Percentiles rank a stretch among this genome's conserved stretches.
phyloP scores from a whole-genome alignment of 2,797 vertebrate species.

The Gymnoscopelus braueri region DNA sequence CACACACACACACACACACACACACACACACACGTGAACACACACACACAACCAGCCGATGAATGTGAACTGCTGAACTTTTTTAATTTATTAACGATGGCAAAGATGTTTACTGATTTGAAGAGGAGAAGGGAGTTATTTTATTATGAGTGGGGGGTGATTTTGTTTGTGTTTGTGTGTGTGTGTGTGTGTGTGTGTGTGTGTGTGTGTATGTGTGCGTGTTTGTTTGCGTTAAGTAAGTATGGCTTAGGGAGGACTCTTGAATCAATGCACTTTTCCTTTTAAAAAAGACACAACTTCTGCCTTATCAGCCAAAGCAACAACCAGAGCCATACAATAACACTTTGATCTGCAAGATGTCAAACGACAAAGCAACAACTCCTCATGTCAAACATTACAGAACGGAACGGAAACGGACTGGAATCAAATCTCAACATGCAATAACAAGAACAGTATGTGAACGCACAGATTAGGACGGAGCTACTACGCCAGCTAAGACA shows the following conservation, averaged over 20 bases:
- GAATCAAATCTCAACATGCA: conserved; percentile 25
- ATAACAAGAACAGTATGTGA: not conserved
- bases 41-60: conserved; percentile 77
- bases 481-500: too few relatives aligned
- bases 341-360: conserved; percentile 13
- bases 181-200: conserved; percentile 6
- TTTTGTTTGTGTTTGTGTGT: too few relatives aligned
- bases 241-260: conserved; percentile 44
- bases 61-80: conserved; percentile 96
- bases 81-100: conserved; percentile 91
- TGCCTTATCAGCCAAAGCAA: conserved; percentile 64
- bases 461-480: too few relatives aligned
- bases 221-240: conserved; percentile 2
- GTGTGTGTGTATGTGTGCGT: conserved; percentile 25
- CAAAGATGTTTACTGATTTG: conserved; percentile 68
- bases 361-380: conserved; percentile 31
- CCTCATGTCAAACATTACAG: conserved; percentile 15
- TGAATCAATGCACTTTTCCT: conserved; percentile 77
- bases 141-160: conserved; percentile 52
- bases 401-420: conserved; percentile 24
- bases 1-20: conserved; percentile 15
- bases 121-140: conserved; percentile 51
- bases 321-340: conserved; percentile 41
- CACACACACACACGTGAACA: conserved; percentile 59
- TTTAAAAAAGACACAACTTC: conserved; percentile 49